These are phyloP conservation scores for Melikaiella ostensackeni DNA, from an alignment of 2,888 invertebrate species.

Conservation along the genomic window DNA sequence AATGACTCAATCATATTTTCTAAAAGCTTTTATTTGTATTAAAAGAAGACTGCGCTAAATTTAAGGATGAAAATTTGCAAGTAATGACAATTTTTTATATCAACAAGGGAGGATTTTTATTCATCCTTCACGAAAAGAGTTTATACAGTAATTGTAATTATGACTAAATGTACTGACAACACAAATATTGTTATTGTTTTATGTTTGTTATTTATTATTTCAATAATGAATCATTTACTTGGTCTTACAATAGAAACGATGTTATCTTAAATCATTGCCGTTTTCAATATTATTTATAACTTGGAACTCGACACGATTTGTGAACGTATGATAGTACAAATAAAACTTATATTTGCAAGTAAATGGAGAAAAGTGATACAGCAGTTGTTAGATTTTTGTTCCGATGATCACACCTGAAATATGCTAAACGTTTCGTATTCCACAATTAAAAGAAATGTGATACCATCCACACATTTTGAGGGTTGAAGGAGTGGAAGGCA, in stretches of 20 bases:
- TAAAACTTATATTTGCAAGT: neutral
- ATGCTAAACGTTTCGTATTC: neutral
- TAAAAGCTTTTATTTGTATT: too few species aligned
- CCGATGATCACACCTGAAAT: neutral
- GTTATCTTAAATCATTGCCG: neutral
- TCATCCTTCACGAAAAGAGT: neutral
- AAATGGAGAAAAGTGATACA: neutral
- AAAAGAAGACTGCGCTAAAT: too few species aligned
- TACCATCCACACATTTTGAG: too few species aligned
- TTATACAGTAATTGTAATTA: neutral
- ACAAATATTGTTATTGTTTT: neutral
- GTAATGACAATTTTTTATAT: neutral
- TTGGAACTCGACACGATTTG: neutral
- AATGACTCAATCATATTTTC: too few species aligned
- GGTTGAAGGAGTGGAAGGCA: too few species aligned
- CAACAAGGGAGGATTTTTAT: neutral
- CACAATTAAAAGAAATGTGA: too few species aligned
- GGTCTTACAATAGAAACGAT: neutral
- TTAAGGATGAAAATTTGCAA: neutral
- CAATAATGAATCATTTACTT: neutral
- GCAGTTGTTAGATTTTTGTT: neutral
- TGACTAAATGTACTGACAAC: neutral
- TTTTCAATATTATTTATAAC: neutral
- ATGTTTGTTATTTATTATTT: neutral
- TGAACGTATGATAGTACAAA: neutral